Evolutionary conservation across 37 sponge, comb jelly and placozoan genomes (phyloP), one percentile per base, ranked within the genome.

Genomic region (Dysidea cf. avara): DNA sequence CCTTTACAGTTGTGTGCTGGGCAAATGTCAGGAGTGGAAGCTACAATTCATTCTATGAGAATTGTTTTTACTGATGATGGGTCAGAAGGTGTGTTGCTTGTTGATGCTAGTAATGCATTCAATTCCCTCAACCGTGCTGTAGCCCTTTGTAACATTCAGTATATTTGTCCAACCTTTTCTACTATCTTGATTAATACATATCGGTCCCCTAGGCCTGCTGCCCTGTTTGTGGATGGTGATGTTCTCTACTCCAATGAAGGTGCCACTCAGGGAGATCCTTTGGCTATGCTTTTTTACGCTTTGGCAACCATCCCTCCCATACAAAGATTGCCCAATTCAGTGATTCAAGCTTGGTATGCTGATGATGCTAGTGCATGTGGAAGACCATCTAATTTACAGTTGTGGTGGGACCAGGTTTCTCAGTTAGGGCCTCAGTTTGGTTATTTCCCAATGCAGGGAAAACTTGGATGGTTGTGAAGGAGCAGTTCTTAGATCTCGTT

Each of bases 201-300:
- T 56, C 63, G 77, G 20, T 39, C 56, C 29, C n/a, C n/a, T n/a
- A n/a, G n/a, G n/a, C 56, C 77, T 9, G 17, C 77, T 22, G 60
- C 55, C 24, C 73, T 72, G 21, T 72, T 72, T 34, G 73, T 72
- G 2, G 63, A 75, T 62, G 75, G 75, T n/a, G 63, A 61, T 28
- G n/a, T 20, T 7, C 26, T 77, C 12, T 39, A 28, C 35, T 77
- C 77, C 26, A 36, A 54, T 49, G 76, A 75, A 49, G 76, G 76
- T 22, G 61, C 76, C 74, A n/a, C n/a, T n/a, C n/a, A 70, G n/a
- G 73, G 73, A 30, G 73, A 72, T 26, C 73, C 73, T n/a, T 55
- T 76, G 37, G 66, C 77, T 14, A 64, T 65, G 66, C 66, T 66
- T 31, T 57, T 76, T 57, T 76, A 76, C 29, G 66, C 77, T 16